Percentiles rank a stretch among this genome's conserved stretches.
phyloP scores from a whole-genome alignment of 2,888 invertebrate genomes.

The Phorcus lineatus region DNA sequence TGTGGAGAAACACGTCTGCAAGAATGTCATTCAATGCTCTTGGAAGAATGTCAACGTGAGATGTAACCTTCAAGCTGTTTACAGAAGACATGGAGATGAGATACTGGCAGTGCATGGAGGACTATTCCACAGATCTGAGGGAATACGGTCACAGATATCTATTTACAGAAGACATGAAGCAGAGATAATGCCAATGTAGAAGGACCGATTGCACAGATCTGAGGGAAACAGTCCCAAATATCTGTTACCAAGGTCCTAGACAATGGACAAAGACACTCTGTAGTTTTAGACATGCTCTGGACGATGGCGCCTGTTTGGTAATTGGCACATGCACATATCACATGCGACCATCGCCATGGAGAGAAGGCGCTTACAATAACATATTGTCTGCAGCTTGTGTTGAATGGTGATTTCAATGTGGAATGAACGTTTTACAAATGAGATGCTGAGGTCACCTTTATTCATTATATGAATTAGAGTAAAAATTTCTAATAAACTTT shows the following conservation, averaged over 20 bases:
- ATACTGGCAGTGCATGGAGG: not conserved
- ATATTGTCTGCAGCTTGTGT: too few species aligned
- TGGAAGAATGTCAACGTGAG: not conserved
- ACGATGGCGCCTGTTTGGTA: too few species aligned
- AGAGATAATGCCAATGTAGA: not conserved
- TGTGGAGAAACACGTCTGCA: too few species aligned
- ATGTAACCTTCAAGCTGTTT: constrained; percentile 10
- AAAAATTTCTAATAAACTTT: too few species aligned
- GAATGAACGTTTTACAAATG: too few species aligned
- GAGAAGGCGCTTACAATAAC: too few species aligned
- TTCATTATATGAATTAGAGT: too few species aligned
- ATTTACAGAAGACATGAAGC: not conserved
- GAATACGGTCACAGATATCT: not conserved
- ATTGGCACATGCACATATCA: too few species aligned
- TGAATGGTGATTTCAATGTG: too few species aligned
- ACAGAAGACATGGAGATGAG: constrained; percentile 5
- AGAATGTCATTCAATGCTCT: not conserved
- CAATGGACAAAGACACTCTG: constrained; percentile 20
- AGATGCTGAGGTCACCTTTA: too few species aligned
- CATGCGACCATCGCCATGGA: too few species aligned
- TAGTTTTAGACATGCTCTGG: not conserved
- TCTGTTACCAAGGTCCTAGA: not conserved
- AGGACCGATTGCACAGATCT: not conserved
- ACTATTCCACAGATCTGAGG: not conserved
- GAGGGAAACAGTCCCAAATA: not conserved